These are phyloP conservation scores for Marmota flaviventris DNA, from an alignment of 2,113 vertebrate genomes.

Conservation along the genomic window DNA sequence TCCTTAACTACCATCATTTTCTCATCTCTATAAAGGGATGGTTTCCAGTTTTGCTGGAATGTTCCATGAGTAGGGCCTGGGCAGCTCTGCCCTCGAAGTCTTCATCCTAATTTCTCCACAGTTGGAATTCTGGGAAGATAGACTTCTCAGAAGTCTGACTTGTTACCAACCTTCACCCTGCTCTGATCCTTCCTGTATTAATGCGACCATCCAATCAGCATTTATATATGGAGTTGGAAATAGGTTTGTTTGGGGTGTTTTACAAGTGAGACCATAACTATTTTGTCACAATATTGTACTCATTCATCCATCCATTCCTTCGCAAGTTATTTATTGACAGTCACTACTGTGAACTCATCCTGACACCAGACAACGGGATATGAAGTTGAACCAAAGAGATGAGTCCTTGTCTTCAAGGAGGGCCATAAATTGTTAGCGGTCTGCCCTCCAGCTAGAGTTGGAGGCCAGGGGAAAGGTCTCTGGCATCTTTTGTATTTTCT, in stretches of 20 bases:
- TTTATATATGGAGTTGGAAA: neutral
- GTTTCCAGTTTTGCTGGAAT: neutral
- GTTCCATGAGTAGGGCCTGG: neutral
- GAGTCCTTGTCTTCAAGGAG: neutral
- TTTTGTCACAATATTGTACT: no score
- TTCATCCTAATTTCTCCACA: neutral
- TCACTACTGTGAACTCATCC: neutral
- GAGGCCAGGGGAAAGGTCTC: neutral
- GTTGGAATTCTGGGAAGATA: neutral
- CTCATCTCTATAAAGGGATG: neutral
- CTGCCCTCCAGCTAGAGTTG: neutral
- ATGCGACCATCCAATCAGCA: neutral
- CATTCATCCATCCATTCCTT: neutral
- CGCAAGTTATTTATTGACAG: neutral
- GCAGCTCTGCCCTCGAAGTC: neutral
- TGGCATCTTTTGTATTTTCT: neutral
- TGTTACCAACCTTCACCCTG: neutral
- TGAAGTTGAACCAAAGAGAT: neutral
- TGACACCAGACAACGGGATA: neutral
- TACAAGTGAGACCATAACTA: neutral
- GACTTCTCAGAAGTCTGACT: neutral
- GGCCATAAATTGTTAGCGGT: neutral
- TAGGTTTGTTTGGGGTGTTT: neutral
- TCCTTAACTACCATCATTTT: neutral
- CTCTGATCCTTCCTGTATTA: no score